Evolutionary conservation across 53 echinoderm and acorn worm genomes (phyloP).

Genomic region (Mesocentrotus franciscanus): DNA sequence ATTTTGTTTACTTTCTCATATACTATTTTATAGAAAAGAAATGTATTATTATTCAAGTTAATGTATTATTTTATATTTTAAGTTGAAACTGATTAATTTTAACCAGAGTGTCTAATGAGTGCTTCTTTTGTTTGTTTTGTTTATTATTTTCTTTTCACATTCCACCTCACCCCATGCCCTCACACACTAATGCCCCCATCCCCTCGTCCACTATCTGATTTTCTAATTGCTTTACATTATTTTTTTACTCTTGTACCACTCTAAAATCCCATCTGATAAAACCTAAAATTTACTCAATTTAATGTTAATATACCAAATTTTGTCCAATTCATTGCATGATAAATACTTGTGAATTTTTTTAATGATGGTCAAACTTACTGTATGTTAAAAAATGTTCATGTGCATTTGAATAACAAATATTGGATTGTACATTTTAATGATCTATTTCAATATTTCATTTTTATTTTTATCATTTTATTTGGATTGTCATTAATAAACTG

Average conservation of each 20-base stretch:
- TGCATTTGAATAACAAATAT: not conserved
- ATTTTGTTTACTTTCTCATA: too few species aligned
- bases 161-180: not conserved
- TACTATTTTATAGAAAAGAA: too few species aligned
- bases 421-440: not conserved
- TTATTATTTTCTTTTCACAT: slow-evolving; percentile 16
- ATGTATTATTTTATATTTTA: too few species aligned
- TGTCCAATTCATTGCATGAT: too few species aligned
- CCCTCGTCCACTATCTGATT: not conserved
- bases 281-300: not conserved
- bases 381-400: not conserved
- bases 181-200: slow-evolving; percentile 22
- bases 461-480: not conserved
- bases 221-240: not conserved
- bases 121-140: slow-evolving; percentile 11
- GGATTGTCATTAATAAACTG: not conserved
- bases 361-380: too few species aligned
- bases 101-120: slow-evolving; percentile 20
- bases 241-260: not conserved
- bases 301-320: too few species aligned
- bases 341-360: too few species aligned
- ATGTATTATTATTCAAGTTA: too few species aligned
- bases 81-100: not conserved
- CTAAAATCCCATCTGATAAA: not conserved
- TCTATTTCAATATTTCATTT: not conserved